Base-by-base conservation (phyloP, 2,888 invertebrate species). In the Rhaphigaster nebulosa region DNA sequence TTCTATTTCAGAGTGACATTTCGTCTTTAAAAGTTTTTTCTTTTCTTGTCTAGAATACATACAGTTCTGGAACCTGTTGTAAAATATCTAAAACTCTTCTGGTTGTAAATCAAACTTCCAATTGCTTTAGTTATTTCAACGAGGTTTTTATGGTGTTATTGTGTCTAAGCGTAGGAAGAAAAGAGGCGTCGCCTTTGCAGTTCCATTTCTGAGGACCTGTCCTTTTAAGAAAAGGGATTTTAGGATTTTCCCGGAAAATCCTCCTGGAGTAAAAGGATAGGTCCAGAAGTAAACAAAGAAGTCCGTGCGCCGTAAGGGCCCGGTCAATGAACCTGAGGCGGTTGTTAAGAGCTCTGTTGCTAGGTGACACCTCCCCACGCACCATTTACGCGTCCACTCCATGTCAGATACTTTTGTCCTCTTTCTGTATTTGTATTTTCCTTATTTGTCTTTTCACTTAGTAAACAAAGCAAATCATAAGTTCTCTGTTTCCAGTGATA, bases 361-460 rank as follows among this genome's bases (percentile, higher is more conserved):
- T 89, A 89, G 89, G 89, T 76, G 89, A 89, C 89, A 89, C 41
- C 45, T 65, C 70, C 45, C 60, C 89, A 84, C 84, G 80, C 80
- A 80, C 80, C n/a, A 38, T 41, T 80, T 80, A 45, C 41, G 76
- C 29, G 65, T 54, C 88, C 88, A 38, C 56, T 60, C 88, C 38
- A 15, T 20, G 26, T 38, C 54, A 20, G 23, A 5, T n/a, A 13
- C 50, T 52, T 50, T 12, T n/a, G n/a, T n/a, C 23, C 23, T 34
- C 54, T 52, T 15, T 54, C n/a, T 87, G 34, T 76, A 20, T 76
- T 76, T 23, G 70, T 38, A 34, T 29, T 18, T 29, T 29, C 29
- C 38, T 76, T 23, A 20, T 76, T 38, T 38, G 6, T 34, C 6
- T 1, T 15, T 23, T 76, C 1, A 6, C 18, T 20, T 38, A 8